Evolutionary conservation across 2,113 vertebrate species (phyloP).

Genomic region (Misgurnus mizolepis): DNA sequence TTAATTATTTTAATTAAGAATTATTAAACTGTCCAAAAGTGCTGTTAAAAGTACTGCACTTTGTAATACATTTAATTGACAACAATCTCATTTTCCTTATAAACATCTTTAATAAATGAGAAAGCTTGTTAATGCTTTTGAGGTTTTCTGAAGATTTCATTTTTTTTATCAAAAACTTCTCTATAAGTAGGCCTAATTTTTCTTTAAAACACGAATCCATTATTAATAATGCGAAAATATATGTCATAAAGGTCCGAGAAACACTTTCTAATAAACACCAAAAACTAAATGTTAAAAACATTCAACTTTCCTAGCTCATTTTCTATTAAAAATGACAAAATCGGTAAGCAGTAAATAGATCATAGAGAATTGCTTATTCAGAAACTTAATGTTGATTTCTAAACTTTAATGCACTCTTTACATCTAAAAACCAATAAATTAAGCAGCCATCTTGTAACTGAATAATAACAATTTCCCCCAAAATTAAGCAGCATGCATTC

Average conservation of each 20-base stretch:
- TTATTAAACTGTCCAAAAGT: neutral
- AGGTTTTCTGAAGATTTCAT: neutral
- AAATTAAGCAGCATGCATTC: neutral
- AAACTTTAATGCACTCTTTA: neutral
- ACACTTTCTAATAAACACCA: neutral
- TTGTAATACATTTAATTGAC: neutral
- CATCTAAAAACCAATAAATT: neutral
- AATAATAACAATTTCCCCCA: neutral
- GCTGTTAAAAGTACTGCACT: neutral
- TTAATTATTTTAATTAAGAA: neutral
- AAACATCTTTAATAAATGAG: neutral
- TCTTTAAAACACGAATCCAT: neutral
- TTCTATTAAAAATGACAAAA: neutral
- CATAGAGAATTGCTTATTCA: neutral
- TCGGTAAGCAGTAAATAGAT: neutral
- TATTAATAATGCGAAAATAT: neutral
- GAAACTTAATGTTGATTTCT: conserved; percentile 15
- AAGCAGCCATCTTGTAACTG: conserved; percentile 27
- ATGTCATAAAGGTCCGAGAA: neutral
- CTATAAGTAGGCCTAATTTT: neutral
- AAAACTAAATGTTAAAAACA: neutral
- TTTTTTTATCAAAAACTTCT: neutral
- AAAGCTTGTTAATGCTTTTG: neutral
- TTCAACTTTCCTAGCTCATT: neutral
- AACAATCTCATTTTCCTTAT: neutral